Evolutionary conservation across 2,113 vertebrate genomes (phyloP), one percentile per base, ranked within the genome.

Genomic region (Greenwoodochromis staneri): DNA sequence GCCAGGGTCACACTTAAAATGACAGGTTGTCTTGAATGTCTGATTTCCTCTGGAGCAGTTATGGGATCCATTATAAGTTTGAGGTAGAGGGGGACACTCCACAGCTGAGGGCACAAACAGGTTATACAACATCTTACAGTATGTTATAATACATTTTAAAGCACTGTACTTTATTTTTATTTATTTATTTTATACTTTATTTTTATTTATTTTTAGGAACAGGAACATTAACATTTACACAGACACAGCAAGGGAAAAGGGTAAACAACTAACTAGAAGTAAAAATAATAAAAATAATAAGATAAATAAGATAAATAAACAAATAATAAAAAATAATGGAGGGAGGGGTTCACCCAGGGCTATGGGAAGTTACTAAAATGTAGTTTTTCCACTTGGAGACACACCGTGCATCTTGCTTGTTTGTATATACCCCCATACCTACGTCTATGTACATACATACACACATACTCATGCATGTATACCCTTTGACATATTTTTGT

Each of bases 11-110:
- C 96, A 96, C 31, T 86, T 84, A 14, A 95, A 85, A 0, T 2
- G 89, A 73, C 96, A 97, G 10, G 87, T 91, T 54, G 95, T 90
- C 88, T 76, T 94, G 55, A 92, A 54, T 12, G 80, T 90, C 13
- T 42, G 42, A 36, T 85, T 93, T 73, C 16, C 87, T 17, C 11
- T 10, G 1, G 80, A 73, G 80, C 95, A 96, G 83, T 24, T 88
- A 2, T 90, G 38, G 19, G 71, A 5, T 36, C 88, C 94, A 8
- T 95, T 87, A 19, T 89, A 85, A 76, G 85, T 86, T 31, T 40
- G 49, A 19, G 93, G 21, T 38, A 89, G 69, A 73, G 85, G 45
- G 1, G 89, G 80, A 85, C 95, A 96, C 54, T 84, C 55, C 19
- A 81, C 69, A 61, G 31, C 93, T 95, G 71, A 40, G 80, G 80